These are phyloP conservation scores for Nasua narica DNA, from an alignment of 2,797 vertebrate species.

Conservation along the genomic window DNA sequence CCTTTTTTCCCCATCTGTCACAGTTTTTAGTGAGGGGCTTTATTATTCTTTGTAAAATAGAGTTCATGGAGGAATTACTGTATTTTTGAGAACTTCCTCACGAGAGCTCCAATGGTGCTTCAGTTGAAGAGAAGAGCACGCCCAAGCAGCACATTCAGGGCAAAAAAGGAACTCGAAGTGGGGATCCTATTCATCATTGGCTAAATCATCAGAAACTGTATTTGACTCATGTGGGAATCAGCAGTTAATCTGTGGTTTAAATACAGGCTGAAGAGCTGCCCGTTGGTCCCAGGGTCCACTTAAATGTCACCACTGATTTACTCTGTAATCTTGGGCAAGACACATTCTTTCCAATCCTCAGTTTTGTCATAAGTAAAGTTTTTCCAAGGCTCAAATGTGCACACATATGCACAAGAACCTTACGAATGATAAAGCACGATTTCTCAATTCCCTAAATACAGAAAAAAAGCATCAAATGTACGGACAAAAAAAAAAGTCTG, in stretches of 20 bases:
- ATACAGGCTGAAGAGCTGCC: neutral
- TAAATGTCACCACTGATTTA: neutral
- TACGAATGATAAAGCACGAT: neutral
- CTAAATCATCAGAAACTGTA: neutral
- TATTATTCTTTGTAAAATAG: neutral
- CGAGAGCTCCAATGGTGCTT: neutral
- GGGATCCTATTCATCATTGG: fast-evolving
- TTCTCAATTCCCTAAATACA: neutral
- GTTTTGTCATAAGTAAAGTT: neutral
- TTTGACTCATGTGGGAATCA: neutral
- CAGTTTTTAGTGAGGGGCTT: neutral
- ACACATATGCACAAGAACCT: neutral
- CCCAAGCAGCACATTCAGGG: neutral
- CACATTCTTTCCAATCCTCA: neutral
- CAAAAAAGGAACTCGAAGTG: neutral
- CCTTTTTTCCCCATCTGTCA: neutral
- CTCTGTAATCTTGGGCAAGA: neutral
- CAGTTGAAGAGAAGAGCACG: neutral
- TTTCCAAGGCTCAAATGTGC: neutral
- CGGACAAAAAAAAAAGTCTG: neutral
- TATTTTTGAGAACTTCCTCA: neutral
- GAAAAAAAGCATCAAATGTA: neutral
- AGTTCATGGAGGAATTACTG: neutral
- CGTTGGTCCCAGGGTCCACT: neutral
- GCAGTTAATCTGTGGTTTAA: neutral